These are phyloP conservation scores for Phymastichus coffea DNA, from an alignment of 1,140 invertebrate species.

Conservation along the genomic window DNA sequence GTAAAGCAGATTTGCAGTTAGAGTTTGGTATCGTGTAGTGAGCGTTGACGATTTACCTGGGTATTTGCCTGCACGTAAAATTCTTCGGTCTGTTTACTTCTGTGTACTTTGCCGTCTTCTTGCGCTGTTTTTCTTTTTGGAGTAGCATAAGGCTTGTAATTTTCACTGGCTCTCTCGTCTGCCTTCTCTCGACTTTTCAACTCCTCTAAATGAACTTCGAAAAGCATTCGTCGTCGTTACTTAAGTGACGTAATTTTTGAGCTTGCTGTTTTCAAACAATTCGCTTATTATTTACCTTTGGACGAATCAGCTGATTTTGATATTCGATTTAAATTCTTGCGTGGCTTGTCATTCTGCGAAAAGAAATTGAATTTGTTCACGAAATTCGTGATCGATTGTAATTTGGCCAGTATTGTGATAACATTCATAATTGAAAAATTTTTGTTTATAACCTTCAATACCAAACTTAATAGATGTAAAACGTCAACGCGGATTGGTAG, in stretches of 20 bases:
- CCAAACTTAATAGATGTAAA: background rate
- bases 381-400: background rate
- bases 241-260: too few species aligned
- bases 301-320: constrained; percentile 20
- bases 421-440: too few species aligned
- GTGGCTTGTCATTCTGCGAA: constrained; percentile 10
- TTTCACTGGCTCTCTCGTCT: background rate
- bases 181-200: too few species aligned
- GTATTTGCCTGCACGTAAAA: background rate
- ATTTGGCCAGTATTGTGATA: too few species aligned
- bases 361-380: too few species aligned
- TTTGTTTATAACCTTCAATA: constrained; percentile 14
- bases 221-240: too few species aligned
- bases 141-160: constrained; percentile 9
- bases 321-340: background rate
- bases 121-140: background rate
- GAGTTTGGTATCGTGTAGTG: background rate
- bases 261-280: background rate
- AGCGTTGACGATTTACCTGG: too few species aligned
- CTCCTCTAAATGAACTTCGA: too few species aligned
- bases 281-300: constrained; percentile 14
- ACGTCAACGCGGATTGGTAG: background rate
- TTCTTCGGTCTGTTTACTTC: background rate
- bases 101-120: background rate
- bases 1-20: background rate